Evolutionary conservation across 1,140 invertebrate species (phyloP).

Genomic region (Musca vetustissima): DNA sequence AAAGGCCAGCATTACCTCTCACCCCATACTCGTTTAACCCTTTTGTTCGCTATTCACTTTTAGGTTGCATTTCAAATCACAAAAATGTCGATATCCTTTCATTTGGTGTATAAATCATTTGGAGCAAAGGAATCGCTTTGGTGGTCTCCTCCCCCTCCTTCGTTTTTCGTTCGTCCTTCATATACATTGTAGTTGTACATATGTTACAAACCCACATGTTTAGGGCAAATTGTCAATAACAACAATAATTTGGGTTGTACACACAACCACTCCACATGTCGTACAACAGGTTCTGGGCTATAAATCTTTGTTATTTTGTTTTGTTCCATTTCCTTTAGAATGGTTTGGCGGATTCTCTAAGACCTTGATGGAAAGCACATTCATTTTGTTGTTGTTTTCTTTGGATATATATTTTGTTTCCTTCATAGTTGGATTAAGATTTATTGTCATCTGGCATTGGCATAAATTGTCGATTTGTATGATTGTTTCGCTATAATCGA

Average conservation of each 20-base stretch:
- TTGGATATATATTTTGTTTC: not conserved
- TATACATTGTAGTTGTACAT: not conserved
- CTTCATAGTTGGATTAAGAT: constrained; percentile 18
- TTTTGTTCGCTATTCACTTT: not conserved
- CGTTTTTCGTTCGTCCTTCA: too few relatives aligned
- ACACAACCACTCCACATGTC: constrained; percentile 9
- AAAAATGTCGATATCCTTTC: not conserved
- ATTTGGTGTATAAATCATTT: constrained; percentile 13
- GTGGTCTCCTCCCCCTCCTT: too few relatives aligned
- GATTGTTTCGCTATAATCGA: constrained; percentile 24
- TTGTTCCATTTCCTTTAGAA: too few relatives aligned
- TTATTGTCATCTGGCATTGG: constrained; percentile 22
- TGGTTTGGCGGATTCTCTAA: too few relatives aligned
- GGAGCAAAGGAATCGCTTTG: not conserved
- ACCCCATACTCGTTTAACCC: not conserved
- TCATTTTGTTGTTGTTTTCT: not conserved
- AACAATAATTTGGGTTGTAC: constrained; percentile 17
- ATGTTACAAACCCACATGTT: constrained; percentile 22
- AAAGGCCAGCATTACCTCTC: not conserved
- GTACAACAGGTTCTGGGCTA: constrained; percentile 11
- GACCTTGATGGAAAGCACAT: not conserved
- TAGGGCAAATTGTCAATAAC: constrained; percentile 20
- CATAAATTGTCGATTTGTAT: constrained; percentile 27
- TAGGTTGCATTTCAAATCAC: constrained; percentile 1
- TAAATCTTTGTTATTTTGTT: constrained; percentile 12